Evolutionary conservation across 1,140 invertebrate genomes (phyloP).

Genomic region (Rhagoletis zephyria): DNA sequence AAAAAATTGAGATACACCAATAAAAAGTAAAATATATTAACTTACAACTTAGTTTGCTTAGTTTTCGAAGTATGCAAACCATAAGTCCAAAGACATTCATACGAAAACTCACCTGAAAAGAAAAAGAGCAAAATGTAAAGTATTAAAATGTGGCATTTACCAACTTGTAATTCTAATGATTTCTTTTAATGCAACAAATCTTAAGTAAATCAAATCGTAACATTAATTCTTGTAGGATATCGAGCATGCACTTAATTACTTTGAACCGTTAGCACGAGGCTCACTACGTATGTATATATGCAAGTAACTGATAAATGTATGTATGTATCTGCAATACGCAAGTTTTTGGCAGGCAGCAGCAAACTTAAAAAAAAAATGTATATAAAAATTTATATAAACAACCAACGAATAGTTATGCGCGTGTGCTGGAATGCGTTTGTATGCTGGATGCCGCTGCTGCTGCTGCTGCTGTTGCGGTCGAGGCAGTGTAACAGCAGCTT

Average conservation of each 20-base stretch:
- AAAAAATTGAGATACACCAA: not conserved
- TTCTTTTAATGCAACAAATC: not conserved
- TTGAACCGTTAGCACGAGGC: constrained; percentile 5
- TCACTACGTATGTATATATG: not conserved
- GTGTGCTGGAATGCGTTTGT: constrained; percentile 33
- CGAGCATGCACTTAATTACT: constrained; percentile 8
- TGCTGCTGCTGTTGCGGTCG: not conserved
- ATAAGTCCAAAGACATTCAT: not conserved
- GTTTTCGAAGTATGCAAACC: not conserved
- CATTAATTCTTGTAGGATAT: not conserved
- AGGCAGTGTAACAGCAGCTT: constrained; percentile 39
- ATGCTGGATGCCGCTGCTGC: not conserved
- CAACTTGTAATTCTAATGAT: not conserved
- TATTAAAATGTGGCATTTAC: constrained; percentile 15
- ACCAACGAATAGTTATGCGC: constrained; percentile 16
- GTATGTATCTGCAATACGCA: constrained; percentile 20
- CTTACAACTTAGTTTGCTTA: not conserved
- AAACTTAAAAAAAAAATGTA: not conserved
- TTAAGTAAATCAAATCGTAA: constrained; percentile 38
- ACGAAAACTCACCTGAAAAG: constrained; percentile 30
- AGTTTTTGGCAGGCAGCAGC: constrained; percentile 6
- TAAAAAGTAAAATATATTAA: not conserved
- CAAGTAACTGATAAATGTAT: not conserved
- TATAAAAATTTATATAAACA: not conserved
- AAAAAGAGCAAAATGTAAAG: not conserved